phyloP scores from a whole-genome alignment of 2,888 invertebrate species.

The Parascotia fuliginaria region DNA sequence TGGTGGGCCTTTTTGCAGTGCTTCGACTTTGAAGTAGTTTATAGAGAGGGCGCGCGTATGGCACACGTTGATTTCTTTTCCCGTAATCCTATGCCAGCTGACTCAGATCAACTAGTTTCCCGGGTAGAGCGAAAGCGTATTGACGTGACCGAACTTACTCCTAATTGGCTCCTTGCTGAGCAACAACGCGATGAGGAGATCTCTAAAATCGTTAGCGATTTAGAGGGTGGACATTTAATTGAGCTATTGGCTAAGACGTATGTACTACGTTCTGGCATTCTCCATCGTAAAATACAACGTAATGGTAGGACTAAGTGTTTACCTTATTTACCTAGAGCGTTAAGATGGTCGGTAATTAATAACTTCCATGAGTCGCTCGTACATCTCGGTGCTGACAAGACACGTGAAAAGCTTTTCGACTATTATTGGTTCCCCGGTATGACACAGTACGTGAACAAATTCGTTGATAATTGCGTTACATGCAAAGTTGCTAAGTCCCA shows the following conservation, averaged over 20 bases:
- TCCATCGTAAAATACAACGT: slow-evolving; percentile 6
- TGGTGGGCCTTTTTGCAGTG: slow-evolving; percentile 10
- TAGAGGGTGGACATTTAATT: neutral
- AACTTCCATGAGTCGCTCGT: slow-evolving; percentile 3
- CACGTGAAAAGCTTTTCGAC: slow-evolving; percentile 33
- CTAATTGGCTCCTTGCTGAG: slow-evolving; percentile 22
- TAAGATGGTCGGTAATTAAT: slow-evolving; percentile 6
- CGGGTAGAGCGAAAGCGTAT: neutral
- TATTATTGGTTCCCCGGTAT: slow-evolving; percentile 45
- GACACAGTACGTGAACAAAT: slow-evolving; percentile 40
- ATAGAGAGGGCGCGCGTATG: slow-evolving; percentile 1
- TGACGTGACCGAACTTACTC: neutral
- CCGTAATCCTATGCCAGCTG: slow-evolving; percentile 11
- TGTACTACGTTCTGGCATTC: neutral
- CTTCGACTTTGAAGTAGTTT: slow-evolving; percentile 4
- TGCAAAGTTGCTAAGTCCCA: too few relatives aligned
- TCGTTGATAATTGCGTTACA: slow-evolving; percentile 13
- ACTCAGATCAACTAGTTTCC: neutral
- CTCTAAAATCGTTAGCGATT: neutral
- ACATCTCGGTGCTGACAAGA: slow-evolving; percentile 24
- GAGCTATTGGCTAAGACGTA: neutral
- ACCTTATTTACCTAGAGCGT: slow-evolving; percentile 2
- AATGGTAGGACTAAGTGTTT: neutral
- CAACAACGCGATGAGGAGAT: slow-evolving; percentile 13
- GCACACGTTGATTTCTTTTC: slow-evolving; percentile 14